These are phyloP conservation scores for Porites rus DNA, from an alignment of 92 coral and sea anemone species.

Conservation along the genomic window DNA sequence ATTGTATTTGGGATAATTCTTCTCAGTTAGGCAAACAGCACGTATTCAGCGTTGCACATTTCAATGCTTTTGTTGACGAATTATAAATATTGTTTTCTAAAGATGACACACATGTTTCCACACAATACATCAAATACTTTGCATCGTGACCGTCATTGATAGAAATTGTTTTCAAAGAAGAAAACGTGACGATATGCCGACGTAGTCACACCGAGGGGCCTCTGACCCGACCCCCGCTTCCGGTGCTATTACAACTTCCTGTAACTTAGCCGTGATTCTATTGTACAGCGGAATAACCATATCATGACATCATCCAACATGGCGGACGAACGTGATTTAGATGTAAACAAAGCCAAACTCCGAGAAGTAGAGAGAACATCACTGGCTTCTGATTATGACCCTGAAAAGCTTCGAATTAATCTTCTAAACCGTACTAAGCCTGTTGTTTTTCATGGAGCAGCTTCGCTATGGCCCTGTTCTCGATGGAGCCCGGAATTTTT, in stretches of 20 bases:
- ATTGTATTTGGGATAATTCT: constrained; percentile 10
- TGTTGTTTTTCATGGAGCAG: constrained; percentile 69
- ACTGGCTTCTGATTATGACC: constrained; percentile 3
- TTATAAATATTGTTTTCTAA: neutral
- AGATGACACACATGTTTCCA: constrained; percentile 10
- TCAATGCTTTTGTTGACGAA: neutral
- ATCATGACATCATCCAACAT: constrained; percentile 49
- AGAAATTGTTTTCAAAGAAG: neutral
- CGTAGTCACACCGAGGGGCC: neutral
- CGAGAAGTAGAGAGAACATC: constrained; percentile 22
- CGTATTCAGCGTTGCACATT: constrained; percentile 15
- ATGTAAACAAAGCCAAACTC: constrained; percentile 16
- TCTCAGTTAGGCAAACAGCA: constrained; percentile 26
- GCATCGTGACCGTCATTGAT: constrained; percentile 9
- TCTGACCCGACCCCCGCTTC: constrained; percentile 3
- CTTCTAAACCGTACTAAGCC: constrained; percentile 67
- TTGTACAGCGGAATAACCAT: constrained; percentile 56
- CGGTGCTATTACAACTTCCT: constrained; percentile 35
- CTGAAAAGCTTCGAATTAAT: constrained; percentile 41
- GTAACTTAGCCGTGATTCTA: constrained; percentile 15
- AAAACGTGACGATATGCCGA: constrained; percentile 36
- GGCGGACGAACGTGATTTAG: constrained; percentile 26
- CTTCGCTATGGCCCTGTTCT: constrained; percentile 75
- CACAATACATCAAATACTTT: neutral
- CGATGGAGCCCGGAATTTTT: constrained; percentile 87